A percentile compares a stretch with the other conserved stretches of the same genome.
Conservation (phyloP, 2,113 vertebrate species). For the Crotalus viridis region DNA sequence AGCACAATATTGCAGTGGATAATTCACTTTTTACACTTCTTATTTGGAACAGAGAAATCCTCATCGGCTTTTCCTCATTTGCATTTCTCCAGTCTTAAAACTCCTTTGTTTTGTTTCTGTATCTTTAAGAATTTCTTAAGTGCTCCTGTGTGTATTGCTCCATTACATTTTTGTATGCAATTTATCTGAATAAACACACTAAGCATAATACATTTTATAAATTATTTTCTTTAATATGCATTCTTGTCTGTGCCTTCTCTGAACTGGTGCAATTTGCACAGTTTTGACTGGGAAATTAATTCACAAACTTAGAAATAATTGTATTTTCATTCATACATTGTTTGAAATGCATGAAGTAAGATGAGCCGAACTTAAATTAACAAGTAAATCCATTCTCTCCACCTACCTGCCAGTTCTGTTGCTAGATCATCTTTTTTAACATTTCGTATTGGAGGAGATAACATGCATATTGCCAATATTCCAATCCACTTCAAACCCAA, state of each 20-base stretch:
- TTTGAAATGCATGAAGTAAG: neutral
- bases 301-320: neutral
- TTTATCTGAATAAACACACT: neutral
- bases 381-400: neutral
- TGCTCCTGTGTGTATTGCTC: neutral
- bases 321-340: neutral
- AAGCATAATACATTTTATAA: neutral
- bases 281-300: neutral
- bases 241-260: neutral
- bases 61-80: neutral
- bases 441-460: neutral
- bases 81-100: neutral
- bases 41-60: neutral
- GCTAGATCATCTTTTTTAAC: neutral
- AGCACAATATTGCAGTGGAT: neutral
- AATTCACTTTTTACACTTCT: neutral
- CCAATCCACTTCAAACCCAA: neutral
- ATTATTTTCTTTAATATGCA: neutral
- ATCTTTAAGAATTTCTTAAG: neutral
- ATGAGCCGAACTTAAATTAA: neutral
- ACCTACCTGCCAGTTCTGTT: neutral
- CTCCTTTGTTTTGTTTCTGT: neutral
- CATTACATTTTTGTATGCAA: neutral
- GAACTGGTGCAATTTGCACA: neutral
- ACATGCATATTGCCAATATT: neutral